Evolutionary conservation across 2,113 vertebrate genomes (phyloP).

Genomic region (Aythya baeri): DNA sequence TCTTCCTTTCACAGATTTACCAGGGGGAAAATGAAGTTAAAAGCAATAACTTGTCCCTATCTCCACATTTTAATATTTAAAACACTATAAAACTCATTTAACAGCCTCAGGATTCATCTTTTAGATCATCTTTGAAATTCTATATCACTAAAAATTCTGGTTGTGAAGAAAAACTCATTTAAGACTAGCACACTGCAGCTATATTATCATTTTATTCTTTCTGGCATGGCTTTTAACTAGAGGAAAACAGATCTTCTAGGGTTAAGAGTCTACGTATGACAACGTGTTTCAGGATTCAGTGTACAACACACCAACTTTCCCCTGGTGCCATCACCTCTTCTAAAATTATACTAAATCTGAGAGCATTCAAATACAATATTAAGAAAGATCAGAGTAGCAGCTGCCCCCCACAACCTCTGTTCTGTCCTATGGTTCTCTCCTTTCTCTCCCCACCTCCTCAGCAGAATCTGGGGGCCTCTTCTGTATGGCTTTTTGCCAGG

Average conservation of each 20-base stretch:
- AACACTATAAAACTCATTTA: neutral
- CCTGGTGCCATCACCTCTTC: neutral
- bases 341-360: neutral
- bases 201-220: neutral
- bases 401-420: rapidly evolving
- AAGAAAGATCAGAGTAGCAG: neutral
- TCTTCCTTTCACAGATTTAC: neutral
- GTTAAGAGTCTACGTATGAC: neutral
- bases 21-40: neutral
- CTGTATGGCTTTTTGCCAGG: neutral
- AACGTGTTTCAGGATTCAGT: neutral
- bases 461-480: neutral
- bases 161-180: neutral
- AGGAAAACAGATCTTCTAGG: neutral
- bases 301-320: neutral
- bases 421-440: neutral
- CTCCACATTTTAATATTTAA: neutral
- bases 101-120: neutral
- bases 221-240: neutral
- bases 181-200: neutral
- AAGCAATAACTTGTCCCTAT: neutral
- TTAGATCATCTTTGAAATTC: neutral
- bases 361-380: neutral
- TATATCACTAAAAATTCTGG: neutral
- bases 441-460: neutral